These are phyloP conservation scores for Xerus rutilus DNA, from an alignment of 2,797 vertebrate species.

Conservation along the genomic window DNA sequence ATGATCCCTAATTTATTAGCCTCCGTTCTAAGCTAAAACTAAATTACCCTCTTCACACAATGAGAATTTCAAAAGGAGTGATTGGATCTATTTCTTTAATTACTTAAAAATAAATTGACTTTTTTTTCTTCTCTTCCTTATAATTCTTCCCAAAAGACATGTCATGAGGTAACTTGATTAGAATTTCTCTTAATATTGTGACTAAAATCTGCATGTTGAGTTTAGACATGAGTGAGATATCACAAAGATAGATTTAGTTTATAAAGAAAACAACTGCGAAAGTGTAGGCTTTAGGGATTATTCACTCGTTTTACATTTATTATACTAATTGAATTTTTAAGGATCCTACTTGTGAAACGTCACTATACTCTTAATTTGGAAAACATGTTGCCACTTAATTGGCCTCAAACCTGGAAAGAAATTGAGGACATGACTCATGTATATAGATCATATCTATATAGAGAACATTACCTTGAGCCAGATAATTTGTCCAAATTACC, in stretches of 20 bases:
- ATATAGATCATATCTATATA: not conserved
- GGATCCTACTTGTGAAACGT: not conserved
- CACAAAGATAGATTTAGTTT: constrained; percentile 6
- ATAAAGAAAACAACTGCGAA: constrained; percentile 8
- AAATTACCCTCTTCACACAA: constrained; percentile 68
- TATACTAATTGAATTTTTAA: constrained; percentile 28
- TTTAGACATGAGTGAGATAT: not conserved
- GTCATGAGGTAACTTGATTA: not conserved
- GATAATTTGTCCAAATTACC: not conserved
- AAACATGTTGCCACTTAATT: not conserved
- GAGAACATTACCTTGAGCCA: not conserved
- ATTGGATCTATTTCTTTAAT: constrained; percentile 29
- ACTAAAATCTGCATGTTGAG: constrained; percentile 13
- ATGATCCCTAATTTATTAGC: constrained; percentile 65
- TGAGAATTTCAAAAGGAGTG: constrained; percentile 58
- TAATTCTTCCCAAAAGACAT: not conserved
- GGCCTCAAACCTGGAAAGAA: not conserved
- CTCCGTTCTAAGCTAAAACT: constrained; percentile 63
- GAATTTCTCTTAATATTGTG: constrained; percentile 26
- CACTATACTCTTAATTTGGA: not conserved
- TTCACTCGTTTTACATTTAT: not conserved
- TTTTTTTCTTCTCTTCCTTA: not conserved
- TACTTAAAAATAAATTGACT: constrained; percentile 5
- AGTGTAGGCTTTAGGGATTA: not conserved
- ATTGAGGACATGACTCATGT: not conserved